Conservation (phyloP, 2,797 vertebrate genomes). For the Dromococcyx pavoninus region DNA sequence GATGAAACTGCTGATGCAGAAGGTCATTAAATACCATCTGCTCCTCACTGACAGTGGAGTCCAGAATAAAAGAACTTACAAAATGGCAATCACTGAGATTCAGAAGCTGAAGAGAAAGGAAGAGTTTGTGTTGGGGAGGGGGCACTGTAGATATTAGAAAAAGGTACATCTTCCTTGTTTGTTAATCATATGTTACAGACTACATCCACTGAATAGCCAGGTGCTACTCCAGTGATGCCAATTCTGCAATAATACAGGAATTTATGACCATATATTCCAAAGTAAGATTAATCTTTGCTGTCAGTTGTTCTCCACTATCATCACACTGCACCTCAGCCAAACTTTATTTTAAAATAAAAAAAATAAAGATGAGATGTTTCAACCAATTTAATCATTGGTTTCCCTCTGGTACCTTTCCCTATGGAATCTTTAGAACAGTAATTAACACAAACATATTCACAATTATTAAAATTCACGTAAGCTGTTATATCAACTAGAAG, state of each 20-base stretch:
- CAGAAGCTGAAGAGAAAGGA: not conserved
- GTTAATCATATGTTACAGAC: not conserved
- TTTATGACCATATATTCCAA: not conserved
- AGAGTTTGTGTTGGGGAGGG: not conserved
- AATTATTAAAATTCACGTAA: not conserved
- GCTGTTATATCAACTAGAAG: not conserved
- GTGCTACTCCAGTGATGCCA: not conserved
- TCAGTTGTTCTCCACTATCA: not conserved
- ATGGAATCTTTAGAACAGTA: not conserved
- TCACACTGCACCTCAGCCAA: not conserved
- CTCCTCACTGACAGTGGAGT: not conserved
- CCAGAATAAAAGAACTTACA: not conserved
- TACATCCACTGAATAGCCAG: not conserved
- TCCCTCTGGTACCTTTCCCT: not conserved
- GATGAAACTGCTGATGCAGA: conserved; percentile 20
- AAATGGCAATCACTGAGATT: not conserved
- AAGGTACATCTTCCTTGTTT: not conserved
- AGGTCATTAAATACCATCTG: not conserved
- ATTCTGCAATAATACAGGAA: not conserved
- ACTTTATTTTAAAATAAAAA: not conserved
- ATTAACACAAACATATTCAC: not conserved
- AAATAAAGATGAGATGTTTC: not conserved
- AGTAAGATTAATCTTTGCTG: not conserved
- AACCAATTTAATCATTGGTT: not conserved
- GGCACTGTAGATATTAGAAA: not conserved